Evolutionary conservation across 2,113 vertebrate species (phyloP).

Genomic region (Silurus glanis): DNA sequence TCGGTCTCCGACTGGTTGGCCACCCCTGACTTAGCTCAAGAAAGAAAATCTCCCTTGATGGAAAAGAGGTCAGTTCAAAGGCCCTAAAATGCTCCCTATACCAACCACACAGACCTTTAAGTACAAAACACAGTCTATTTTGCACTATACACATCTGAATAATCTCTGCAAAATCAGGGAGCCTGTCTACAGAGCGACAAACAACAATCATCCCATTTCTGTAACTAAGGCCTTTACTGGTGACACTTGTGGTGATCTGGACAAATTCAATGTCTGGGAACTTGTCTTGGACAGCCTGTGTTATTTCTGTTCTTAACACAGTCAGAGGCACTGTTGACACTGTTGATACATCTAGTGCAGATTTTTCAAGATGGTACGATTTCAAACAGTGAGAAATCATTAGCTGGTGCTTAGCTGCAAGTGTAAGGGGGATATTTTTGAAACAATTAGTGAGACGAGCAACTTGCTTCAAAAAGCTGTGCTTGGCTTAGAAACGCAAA

Average conservation of each 20-base stretch:
- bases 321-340: not conserved
- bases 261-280: not conserved
- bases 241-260: not conserved
- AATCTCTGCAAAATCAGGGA: not conserved
- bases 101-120: not conserved
- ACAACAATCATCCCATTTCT: not conserved
- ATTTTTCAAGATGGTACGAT: not conserved
- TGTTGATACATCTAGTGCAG: not conserved
- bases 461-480: too few relatives aligned
- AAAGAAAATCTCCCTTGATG: not conserved
- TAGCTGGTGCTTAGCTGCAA: not conserved
- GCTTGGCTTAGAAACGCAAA: not conserved
- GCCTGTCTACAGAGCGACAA: not conserved
- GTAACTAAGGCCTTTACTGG: not conserved
- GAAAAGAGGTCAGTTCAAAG: not conserved
- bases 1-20: too few relatives aligned
- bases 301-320: not conserved
- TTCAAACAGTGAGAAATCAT: not conserved
- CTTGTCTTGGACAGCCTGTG: not conserved
- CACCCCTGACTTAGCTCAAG: not conserved
- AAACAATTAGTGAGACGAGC: not conserved
- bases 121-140: not conserved
- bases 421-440: not conserved
- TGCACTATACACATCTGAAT: not conserved
- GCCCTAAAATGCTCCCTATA: not conserved